phyloP scores from a whole-genome alignment of 2,797 vertebrate genomes.

The Esox lucius region DNA sequence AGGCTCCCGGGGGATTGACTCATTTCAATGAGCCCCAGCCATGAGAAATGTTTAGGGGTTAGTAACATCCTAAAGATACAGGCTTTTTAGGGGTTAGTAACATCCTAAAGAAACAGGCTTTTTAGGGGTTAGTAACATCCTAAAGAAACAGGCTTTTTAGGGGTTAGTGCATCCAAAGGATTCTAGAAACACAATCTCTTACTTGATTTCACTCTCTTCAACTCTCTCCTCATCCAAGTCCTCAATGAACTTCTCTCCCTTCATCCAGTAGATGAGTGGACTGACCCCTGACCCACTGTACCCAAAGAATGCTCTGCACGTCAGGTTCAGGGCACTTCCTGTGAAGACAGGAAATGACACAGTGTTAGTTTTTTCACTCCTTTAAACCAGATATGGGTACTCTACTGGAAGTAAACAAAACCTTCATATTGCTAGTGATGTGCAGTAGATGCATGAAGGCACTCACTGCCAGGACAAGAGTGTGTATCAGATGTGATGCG shows the following conservation, averaged over 20 bases:
- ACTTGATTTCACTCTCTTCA: constrained; percentile 97
- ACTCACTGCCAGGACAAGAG: background rate
- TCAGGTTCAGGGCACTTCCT: constrained; percentile 91
- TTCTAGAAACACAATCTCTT: constrained; percentile 56
- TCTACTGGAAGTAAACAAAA: background rate
- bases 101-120: too few relatives aligned
- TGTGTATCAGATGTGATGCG: background rate
- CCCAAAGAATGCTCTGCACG: constrained; percentile 95
- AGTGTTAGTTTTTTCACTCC: constrained; percentile 34
- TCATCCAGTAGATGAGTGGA: constrained; percentile 98
- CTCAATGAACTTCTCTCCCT: constrained; percentile 98
- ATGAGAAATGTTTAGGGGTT: too few relatives aligned
- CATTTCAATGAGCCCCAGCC: background rate
- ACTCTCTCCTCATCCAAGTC: constrained; percentile 94
- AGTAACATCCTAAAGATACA: too few relatives aligned
- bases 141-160: too few relatives aligned
- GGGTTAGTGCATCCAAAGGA: background rate
- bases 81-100: too few relatives aligned
- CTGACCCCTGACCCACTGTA: constrained; percentile 90
- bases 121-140: too few relatives aligned
- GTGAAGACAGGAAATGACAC: constrained; percentile 50
- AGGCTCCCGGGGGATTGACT: background rate
- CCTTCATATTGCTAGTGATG: constrained; percentile 1
- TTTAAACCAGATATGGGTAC: background rate
- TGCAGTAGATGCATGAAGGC: background rate